These are phyloP conservation scores for Artibeus lituratus DNA, from an alignment of 2,797 vertebrate species.

Conservation along the genomic window DNA sequence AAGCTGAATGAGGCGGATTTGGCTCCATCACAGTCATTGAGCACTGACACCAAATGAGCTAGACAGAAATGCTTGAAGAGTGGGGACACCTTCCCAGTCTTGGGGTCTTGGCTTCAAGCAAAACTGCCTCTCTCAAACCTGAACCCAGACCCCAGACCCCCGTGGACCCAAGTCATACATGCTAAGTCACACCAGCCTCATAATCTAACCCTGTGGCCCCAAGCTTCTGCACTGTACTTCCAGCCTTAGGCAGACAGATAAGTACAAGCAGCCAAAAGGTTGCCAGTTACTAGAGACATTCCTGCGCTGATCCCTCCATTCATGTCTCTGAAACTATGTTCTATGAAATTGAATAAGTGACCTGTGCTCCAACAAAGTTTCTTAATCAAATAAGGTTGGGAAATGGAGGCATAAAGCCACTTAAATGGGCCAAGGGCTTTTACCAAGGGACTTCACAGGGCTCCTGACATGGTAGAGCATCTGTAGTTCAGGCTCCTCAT, in stretches of 20 bases:
- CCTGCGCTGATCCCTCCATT: not conserved
- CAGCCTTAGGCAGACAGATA: not conserved
- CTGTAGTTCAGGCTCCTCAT: not conserved
- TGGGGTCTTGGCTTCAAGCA: not conserved
- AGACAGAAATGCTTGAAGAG: not conserved
- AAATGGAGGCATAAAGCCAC: not conserved
- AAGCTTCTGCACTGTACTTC: not conserved
- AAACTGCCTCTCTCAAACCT: not conserved
- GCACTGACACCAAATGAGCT: not conserved
- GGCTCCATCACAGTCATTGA: not conserved
- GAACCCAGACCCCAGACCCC: not conserved
- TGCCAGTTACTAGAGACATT: not conserved
- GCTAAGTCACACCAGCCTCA: not conserved
- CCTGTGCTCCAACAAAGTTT: not conserved
- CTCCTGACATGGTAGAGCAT: not conserved
- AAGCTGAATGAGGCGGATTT: not conserved
- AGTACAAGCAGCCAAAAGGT: not conserved
- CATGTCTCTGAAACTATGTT: not conserved
- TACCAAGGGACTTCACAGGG: not conserved
- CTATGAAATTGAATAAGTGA: not conserved
- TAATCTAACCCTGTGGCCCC: not conserved
- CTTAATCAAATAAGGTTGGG: not conserved
- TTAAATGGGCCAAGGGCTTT: not conserved
- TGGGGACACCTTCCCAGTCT: not conserved
- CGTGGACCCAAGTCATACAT: not conserved